Percentiles rank a stretch among this genome's conserved stretches.
These are phyloP conservation scores for Bombus sylvicola DNA, from an alignment of 1,140 invertebrate species.

Conservation along the genomic window DNA sequence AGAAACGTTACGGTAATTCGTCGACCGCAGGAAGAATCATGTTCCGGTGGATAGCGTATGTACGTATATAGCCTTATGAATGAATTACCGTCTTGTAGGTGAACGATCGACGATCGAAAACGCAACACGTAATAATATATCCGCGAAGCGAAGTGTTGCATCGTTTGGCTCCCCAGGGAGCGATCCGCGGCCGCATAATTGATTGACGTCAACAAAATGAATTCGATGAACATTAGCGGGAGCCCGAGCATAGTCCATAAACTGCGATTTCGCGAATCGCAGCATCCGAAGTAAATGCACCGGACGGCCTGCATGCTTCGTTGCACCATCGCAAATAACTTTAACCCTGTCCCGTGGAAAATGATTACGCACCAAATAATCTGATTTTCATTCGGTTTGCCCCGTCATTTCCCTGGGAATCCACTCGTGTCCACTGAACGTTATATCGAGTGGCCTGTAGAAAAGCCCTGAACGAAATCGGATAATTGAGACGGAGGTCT, in stretches of 20 bases:
- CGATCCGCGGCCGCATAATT: constrained; percentile 54
- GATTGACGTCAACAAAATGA: constrained; percentile 62
- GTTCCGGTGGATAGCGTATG: too few relatives aligned
- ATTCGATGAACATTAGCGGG: constrained; percentile 67
- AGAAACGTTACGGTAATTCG: neutral
- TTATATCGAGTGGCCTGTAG: constrained; percentile 3
- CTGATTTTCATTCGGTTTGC: constrained; percentile 54
- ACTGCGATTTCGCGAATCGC: constrained; percentile 65
- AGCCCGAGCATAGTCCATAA: constrained; percentile 52
- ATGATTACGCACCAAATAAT: constrained; percentile 63
- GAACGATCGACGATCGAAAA: neutral
- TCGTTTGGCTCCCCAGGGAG: neutral
- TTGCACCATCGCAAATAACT: constrained; percentile 61
- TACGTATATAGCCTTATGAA: neutral
- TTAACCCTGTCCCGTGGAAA: constrained; percentile 57
- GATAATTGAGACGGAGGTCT: constrained; percentile 35
- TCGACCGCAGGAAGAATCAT: neutral
- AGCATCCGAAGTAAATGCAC: constrained; percentile 57
- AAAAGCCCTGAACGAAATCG: constrained; percentile 35
- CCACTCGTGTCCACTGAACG: too few relatives aligned
- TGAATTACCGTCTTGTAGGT: neutral
- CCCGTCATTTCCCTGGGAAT: neutral
- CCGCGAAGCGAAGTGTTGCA: neutral
- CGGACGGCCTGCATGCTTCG: constrained; percentile 43
- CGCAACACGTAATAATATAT: constrained; percentile 16